Evolutionary conservation across 2,888 invertebrate genomes (phyloP).

Genomic region (Mantis religiosa): DNA sequence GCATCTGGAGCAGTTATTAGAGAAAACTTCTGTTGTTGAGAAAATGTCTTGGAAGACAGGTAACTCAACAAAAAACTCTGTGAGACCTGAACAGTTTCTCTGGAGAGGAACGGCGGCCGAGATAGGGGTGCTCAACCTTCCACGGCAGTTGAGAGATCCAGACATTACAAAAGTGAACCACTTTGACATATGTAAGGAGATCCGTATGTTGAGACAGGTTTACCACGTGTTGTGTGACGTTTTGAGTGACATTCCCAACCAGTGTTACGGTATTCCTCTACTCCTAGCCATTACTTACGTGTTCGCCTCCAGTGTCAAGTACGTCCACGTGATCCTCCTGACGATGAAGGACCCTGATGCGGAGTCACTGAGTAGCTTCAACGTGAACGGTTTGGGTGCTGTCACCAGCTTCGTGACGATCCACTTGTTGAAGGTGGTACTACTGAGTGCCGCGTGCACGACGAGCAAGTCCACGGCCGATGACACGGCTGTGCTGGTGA

Average conservation of each 20-base stretch:
- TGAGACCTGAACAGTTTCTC: not conserved
- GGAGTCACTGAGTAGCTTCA: not conserved
- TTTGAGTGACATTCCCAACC: not conserved
- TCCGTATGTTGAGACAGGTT: not conserved
- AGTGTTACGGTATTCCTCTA: not conserved
- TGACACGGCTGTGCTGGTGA: not conserved
- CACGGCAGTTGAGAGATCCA: not conserved
- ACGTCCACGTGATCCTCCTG: not conserved
- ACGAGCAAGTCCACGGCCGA: not conserved
- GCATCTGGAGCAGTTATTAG: not conserved
- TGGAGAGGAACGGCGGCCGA: not conserved
- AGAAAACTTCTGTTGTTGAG: not conserved
- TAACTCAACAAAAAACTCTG: not conserved
- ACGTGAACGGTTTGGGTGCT: not conserved
- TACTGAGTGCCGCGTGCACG: not conserved
- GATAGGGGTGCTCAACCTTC: not conserved
- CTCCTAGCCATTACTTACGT: not conserved
- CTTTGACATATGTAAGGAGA: not conserved
- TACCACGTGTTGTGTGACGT: not conserved
- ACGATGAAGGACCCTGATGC: not conserved
- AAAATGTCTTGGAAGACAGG: not conserved
- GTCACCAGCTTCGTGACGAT: not conserved
- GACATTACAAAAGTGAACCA: not conserved
- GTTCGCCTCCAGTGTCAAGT: not conserved
- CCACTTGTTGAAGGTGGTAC: not conserved